Base-by-base conservation (phyloP, 1,140 invertebrate species). In the Diprion similis region DNA sequence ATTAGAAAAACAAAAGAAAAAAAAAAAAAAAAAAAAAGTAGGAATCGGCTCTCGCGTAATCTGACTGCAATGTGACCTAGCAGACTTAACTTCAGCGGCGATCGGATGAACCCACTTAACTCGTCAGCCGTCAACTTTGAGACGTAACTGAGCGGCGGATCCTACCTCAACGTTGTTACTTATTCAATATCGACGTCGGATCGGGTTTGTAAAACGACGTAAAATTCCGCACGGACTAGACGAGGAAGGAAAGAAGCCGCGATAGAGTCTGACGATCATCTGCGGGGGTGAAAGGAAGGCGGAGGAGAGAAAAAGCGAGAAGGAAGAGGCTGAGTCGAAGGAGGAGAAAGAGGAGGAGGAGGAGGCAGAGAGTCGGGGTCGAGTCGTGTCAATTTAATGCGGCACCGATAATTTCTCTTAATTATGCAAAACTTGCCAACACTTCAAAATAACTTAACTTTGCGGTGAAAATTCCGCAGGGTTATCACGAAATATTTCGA, bases 171-270 rank as follows among this genome's bases (percentile, higher is more conserved):
- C 9, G n/a, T 59, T 59, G 9, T 59, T 59, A 59, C 51, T 59
- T 59, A 59, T 59, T 59, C 51, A 59, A 59, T 59, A 59, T 59
- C 11, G 51, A 59, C n/a, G 51, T 59, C 51, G n/a, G 51, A 59
- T 59, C n/a, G 51, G 51, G n/a, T 59, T 59, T 59, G 51, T 59
- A 17, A 8, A 13, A 59, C 51, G 51, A 59, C n/a, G n/a, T 59
- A 4, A 59, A 59, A 59, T 59, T 17, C 51, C 9, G 51, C 2
- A 0, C 51, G 0, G 51, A 4, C 51, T 59, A 59, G 51, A 59
- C 51, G 51, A 59, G 7, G 51, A 17, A 17, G n/a, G 51, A 15
- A 15, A 17, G n/a, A 59, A 15, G 51, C 51, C 51, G 51, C 11
- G 24, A 37, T 37, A 37, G 24, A 37, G 24, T 37, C 24, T 1